Conservation (phyloP, 2,888 invertebrate species). For the Cyclophora punctaria region DNA sequence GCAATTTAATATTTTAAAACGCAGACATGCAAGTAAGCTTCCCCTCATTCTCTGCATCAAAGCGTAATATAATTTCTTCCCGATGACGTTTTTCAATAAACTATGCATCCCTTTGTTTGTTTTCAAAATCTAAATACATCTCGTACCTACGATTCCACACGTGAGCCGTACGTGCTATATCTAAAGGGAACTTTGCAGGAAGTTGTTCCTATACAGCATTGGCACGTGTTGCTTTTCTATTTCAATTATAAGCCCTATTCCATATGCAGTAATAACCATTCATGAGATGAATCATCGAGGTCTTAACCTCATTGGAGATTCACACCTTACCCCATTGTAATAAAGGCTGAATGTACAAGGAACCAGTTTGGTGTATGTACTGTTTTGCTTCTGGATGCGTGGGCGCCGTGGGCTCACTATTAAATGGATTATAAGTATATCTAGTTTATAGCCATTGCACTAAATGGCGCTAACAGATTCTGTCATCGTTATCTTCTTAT, state of each 20-base stretch:
- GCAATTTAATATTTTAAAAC: no score
- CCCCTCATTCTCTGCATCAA: no score
- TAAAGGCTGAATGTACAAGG: slow-evolving; percentile 2
- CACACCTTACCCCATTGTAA: background rate
- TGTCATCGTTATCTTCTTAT: no score
- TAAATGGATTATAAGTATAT: background rate
- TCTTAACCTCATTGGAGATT: background rate
- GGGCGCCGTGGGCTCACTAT: slow-evolving; percentile 7
- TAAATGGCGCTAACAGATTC: background rate
- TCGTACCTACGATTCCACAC: slow-evolving; percentile 33
- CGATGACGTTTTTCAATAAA: no score
- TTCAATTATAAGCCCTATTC: slow-evolving; percentile 27
- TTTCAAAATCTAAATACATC: slow-evolving; percentile 30
- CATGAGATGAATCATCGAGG: slow-evolving; percentile 19
- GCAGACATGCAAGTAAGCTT: no score
- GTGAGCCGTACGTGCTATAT: slow-evolving; percentile 53
- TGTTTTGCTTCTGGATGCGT: slow-evolving; percentile 7
- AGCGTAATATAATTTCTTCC: no score
- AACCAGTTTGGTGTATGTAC: slow-evolving; percentile 1
- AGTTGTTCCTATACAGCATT: slow-evolving; percentile 18
- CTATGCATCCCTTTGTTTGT: slow-evolving; percentile 20
- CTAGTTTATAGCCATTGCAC: background rate
- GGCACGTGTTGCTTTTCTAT: slow-evolving; percentile 11
- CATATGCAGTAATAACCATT: slow-evolving; percentile 24
- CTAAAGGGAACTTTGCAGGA: slow-evolving; percentile 35